Conservation (phyloP, 37 sponge, comb jelly and placozoan species). For the Petrosia ficiformis region DNA sequence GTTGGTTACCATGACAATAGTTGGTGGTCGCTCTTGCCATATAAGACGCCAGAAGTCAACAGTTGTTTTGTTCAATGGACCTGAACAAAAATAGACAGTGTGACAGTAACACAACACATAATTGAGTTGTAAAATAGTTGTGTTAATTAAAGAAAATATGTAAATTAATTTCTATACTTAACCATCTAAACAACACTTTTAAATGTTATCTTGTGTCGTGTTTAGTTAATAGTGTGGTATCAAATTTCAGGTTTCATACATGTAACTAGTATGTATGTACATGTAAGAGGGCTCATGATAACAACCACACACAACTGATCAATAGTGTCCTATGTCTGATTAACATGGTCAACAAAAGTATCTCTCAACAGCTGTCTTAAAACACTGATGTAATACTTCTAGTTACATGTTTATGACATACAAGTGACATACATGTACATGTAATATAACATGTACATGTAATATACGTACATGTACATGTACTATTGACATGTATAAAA, state of each 20-base stretch:
- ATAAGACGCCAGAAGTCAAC: conserved; percentile 75
- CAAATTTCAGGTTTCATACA: too few species aligned
- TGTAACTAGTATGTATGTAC: too few species aligned
- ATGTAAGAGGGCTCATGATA: too few species aligned
- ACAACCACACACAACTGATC: too few species aligned
- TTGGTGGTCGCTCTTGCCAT: conserved; percentile 59
- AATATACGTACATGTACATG: not conserved
- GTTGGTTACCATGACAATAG: conserved; percentile 48
- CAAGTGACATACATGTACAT: not conserved
- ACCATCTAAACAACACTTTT: too few species aligned
- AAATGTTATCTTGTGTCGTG: too few species aligned
- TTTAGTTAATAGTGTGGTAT: too few species aligned
- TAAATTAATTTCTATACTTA: too few species aligned
- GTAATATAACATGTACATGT: not conserved
- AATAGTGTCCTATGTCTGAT: not conserved
- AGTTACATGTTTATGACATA: not conserved
- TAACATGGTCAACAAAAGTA: not conserved
- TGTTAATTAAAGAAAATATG: too few species aligned
- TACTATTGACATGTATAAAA: not conserved
- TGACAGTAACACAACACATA: too few species aligned
- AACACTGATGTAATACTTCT: not conserved
- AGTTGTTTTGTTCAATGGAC: conserved; percentile 45
- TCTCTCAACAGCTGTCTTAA: not conserved
- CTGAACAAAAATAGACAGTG: too few species aligned
- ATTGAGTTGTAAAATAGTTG: too few species aligned